phyloP scores from a whole-genome alignment of 2,113 vertebrate species.

The Noctilio leporinus region DNA sequence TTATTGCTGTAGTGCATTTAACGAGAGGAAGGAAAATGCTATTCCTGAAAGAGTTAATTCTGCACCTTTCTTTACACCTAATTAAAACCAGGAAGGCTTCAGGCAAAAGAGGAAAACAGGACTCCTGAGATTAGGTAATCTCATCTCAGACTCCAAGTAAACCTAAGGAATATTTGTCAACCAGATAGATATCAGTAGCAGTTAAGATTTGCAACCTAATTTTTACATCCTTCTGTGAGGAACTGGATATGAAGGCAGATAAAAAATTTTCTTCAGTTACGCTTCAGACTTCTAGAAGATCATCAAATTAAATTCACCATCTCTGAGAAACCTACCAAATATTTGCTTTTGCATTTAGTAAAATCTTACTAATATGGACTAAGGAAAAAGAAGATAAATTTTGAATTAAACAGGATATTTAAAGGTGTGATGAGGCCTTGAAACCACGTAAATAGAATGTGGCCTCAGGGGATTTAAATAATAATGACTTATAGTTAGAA shows the following conservation, averaged over 20 bases:
- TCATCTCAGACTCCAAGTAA: conserved; percentile 40
- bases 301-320: conserved; percentile 24
- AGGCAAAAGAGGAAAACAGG: conserved; percentile 51
- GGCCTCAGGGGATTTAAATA: not conserved
- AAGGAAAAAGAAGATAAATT: not conserved
- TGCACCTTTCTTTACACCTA: conserved; percentile 27
- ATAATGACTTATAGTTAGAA: not conserved
- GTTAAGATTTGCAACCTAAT: conserved; percentile 29
- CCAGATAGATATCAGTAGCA: not conserved
- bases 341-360: conserved; percentile 34
- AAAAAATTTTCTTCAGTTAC: not conserved
- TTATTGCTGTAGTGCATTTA: not conserved
- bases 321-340: not conserved
- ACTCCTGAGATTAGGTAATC: conserved; percentile 43
- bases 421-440: not conserved
- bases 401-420: conserved; percentile 15
- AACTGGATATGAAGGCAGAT: conserved; percentile 9
- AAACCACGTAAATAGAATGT: conserved; percentile 19
- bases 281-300: conserved; percentile 16
- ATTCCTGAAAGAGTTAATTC: conserved; percentile 48
- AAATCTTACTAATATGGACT: conserved; percentile 24
- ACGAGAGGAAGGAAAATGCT: not conserved
- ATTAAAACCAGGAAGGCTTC: conserved; percentile 60
- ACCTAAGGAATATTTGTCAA: conserved; percentile 35
- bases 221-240: not conserved